Percentiles rank a stretch among this genome's conserved stretches.
These are phyloP conservation scores for Heliconius erato DNA, from an alignment of 2,888 invertebrate genomes.

Conservation along the genomic window DNA sequence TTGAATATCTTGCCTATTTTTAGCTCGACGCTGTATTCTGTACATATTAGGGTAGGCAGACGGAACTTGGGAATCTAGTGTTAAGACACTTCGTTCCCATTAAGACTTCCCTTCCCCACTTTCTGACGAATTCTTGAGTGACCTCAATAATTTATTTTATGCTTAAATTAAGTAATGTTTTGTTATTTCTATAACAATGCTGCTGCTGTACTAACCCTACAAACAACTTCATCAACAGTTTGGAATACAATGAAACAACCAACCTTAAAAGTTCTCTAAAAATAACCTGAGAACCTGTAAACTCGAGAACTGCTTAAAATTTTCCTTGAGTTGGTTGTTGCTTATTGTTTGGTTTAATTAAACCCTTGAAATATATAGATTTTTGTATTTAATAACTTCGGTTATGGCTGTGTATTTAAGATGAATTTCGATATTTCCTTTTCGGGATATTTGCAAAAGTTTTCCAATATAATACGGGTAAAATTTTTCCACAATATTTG, in stretches of 20 bases:
- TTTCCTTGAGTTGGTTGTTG: slow-evolving; percentile 10
- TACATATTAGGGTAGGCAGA: too few species aligned
- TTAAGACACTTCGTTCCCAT: too few species aligned
- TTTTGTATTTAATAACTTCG: neutral
- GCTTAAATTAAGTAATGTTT: neutral
- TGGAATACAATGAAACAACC: slow-evolving; percentile 21
- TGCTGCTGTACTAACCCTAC: neutral
- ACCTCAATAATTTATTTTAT: neutral
- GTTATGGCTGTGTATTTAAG: neutral
- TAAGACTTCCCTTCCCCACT: neutral
- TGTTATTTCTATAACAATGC: neutral
- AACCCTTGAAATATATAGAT: neutral
- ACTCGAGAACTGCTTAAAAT: slow-evolving; percentile 29
- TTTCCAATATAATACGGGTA: neutral
- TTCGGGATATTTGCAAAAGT: neutral
- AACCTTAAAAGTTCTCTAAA: slow-evolving; percentile 28
- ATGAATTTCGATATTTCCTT: neutral
- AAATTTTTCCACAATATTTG: too few species aligned
- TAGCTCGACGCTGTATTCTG: too few species aligned
- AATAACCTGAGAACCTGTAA: slow-evolving; percentile 19
- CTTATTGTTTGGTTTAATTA: slow-evolving; percentile 27
- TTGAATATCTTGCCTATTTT: too few species aligned
- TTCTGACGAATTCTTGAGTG: neutral
- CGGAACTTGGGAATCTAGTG: too few species aligned
- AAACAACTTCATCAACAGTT: slow-evolving; percentile 28